Percentiles rank a stretch among this genome's conserved stretches.
Conservation (phyloP, 2,888 invertebrate species). For the Calameuta idolon region DNA sequence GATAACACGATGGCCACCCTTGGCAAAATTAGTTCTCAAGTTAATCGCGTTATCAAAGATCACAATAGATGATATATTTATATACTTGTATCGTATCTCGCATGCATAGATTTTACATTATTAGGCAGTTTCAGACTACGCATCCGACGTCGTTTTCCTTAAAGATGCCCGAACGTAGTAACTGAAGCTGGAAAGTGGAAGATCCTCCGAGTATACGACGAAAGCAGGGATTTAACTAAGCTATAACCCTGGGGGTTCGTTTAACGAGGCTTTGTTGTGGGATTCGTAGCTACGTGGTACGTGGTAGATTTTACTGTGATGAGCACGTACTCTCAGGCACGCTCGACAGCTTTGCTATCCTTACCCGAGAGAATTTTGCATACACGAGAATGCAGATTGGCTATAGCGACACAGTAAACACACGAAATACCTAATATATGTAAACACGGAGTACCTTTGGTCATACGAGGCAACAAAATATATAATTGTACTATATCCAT, state of each 20-base stretch:
- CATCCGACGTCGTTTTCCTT: background rate
- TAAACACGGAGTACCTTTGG: background rate
- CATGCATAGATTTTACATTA: background rate
- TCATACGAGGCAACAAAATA: no score
- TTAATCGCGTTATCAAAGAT: background rate
- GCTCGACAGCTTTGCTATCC: constrained; percentile 6
- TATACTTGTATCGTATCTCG: background rate
- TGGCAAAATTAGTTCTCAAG: background rate
- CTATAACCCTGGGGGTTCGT: constrained; percentile 22
- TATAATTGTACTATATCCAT: no score
- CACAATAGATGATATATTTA: background rate
- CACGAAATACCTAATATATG: background rate
- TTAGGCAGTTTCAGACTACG: background rate
- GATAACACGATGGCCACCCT: background rate
- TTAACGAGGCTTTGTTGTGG: constrained; percentile 36
- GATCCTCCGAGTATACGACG: constrained; percentile 22
- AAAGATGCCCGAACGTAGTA: background rate
- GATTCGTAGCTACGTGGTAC: constrained; percentile 22
- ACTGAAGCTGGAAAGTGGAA: background rate
- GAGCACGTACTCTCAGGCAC: constrained; percentile 24
- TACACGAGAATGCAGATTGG: background rate
- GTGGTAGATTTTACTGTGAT: constrained; percentile 24
- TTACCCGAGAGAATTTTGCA: background rate
- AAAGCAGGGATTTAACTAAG: constrained; percentile 29
- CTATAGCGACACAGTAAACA: background rate